Evolutionary conservation across 2,888 invertebrate species (phyloP), one percentile per base, ranked within the genome.

Genomic region (Ischnus inquisitorius): DNA sequence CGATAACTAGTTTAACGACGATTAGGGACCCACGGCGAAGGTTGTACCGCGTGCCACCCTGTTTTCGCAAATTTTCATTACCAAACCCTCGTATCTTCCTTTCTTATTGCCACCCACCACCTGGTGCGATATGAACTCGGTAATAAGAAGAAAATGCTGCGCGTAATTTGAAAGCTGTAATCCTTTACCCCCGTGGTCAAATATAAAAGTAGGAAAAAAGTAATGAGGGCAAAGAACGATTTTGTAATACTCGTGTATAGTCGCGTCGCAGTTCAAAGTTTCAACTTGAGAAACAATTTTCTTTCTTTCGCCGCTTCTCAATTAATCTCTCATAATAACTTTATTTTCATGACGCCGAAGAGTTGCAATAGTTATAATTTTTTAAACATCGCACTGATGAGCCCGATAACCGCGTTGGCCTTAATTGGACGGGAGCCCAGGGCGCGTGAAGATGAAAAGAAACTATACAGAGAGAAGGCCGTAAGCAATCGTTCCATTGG

Each of bases 61-160:
- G 85, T 83, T 88, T 89, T 88, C 87, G 83, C 78, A 76, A 86
- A 83, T 83, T 79, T 79, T 76, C 83, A 76, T 79, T 76, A 67
- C 74, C 10, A 28, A 10, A 54, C 41, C 4, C 10, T 43, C 67
- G 51, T 34, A 65, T 39, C 8, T 64, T 28, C 48, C 54, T 68
- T 62, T 16, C 48, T 34, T 54, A 34, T 19, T 39, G 14, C 19
- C 8, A 3, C 22, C 10, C 43, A 39, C 65, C 46, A 8, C 39
- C 39, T 12, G 48, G 14, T 19, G 22, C 41, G 67, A 34, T 22
- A 46, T 12, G 43, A 62, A 69, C 75, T 79, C 74, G 54, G 34
- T 25, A 65, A 79, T 72, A 16, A 28, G 39, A 4, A 25, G 0
- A 25, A 14, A n/a, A 28, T 28, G 28, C n/a, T 28, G 14, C 25